A percentile compares a stretch with the other conserved stretches of the same genome.
These are phyloP conservation scores for Limnephilus rhombicus DNA, from an alignment of 2,888 invertebrate genomes.

Conservation along the genomic window DNA sequence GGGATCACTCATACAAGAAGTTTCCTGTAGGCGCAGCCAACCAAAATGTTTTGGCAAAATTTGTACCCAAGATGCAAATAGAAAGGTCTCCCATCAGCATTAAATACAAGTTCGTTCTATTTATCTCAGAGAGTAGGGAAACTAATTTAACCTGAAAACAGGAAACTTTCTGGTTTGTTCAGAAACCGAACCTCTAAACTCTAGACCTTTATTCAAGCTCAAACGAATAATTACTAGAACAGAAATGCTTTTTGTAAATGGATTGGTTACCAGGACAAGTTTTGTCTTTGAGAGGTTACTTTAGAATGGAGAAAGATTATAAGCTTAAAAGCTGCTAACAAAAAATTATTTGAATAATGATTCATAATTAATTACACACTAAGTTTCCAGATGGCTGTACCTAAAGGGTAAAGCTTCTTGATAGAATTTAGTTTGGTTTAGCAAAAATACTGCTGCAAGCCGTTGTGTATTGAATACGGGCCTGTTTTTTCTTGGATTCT, in stretches of 20 bases:
- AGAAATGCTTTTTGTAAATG: not conserved
- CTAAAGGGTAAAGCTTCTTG: not conserved
- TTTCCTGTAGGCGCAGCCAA: conserved; percentile 22
- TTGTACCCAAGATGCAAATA: conserved; percentile 46
- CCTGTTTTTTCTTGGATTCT: not conserved
- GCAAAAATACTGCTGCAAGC: not conserved
- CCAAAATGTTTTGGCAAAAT: conserved; percentile 8
- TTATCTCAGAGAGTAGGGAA: conserved; percentile 40
- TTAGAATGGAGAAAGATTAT: not conserved
- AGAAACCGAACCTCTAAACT: not conserved
- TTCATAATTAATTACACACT: not conserved
- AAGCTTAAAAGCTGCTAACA: not conserved
- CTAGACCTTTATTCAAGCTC: not conserved
- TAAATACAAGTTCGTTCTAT: conserved; percentile 50
- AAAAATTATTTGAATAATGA: not conserved
- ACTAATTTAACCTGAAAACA: conserved; percentile 38
- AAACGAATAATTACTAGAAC: not conserved
- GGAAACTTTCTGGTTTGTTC: conserved; percentile 27
- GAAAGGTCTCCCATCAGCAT: conserved; percentile 52
- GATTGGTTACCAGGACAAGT: not conserved
- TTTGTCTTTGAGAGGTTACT: not conserved
- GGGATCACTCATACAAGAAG: conserved; percentile 3
- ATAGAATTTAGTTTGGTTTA: not conserved
- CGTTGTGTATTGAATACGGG: not conserved
- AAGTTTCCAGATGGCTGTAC: not conserved